Base-by-base conservation (phyloP, 2,113 vertebrate genomes). In the Propithecus coquereli region DNA sequence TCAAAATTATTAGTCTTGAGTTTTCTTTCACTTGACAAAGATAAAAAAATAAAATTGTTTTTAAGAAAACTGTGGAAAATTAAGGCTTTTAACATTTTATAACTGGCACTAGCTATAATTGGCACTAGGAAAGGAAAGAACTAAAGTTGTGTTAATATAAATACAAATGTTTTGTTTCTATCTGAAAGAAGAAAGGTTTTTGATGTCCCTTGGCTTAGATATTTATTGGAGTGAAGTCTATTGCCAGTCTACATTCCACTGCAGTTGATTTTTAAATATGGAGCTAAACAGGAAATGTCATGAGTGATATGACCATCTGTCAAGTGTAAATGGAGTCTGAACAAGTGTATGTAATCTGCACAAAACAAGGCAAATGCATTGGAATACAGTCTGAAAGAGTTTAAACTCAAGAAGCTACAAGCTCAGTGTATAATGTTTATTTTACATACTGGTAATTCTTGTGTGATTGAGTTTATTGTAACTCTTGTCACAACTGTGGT, bases 251-350 rank as follows among this genome's bases (percentile, higher is more conserved):
- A 73, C 54, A 89, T 95, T 94, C 76, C 57, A 94, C 20, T 93
- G 16, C 37, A 95, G 57, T 84, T 95, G 94, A 93, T 96, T 98
- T 98, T 98, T 94, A 95, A 96, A 96, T 96, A 91, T 37, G 70
- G 83, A 96, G 73, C 86, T 96, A 95, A 97, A 43, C 40, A 84
- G 80, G 92, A 96, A 98, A 97, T 98, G 93, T 98, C 79, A 1
- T 45, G 94, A 97, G 93, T 95, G 96, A 97, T 98, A 80, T 95
- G 97, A 96, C 97, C 96, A 98, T 96, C 96, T 98, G 92, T 97
- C 80, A 65, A 95, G 94, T 97, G 87, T 95, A 97, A 96, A 98
- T 97, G 95, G 92, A 94, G 61, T 97, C 98, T 97, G 98, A 97
- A 88, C 96, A 95, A 98, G 96, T 97, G 74, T 86, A 94, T 96